Evolutionary conservation across 2,113 vertebrate species (phyloP), one percentile per base, ranked within the genome.

Genomic region (Pygathrix nemaeus): DNA sequence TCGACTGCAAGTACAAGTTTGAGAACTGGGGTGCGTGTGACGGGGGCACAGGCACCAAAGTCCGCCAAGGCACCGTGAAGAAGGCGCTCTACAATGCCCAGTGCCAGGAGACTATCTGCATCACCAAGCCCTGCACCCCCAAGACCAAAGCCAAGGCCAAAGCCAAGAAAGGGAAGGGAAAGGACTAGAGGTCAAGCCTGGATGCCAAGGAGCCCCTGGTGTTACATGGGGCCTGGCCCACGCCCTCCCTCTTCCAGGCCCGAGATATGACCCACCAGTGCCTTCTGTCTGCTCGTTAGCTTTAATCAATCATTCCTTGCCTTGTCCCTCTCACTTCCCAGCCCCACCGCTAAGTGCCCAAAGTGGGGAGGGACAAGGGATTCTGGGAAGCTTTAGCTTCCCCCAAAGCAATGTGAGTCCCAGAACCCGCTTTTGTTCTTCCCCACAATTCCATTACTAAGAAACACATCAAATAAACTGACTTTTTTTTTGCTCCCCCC

Each of bases 1-100:
- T 99, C 0, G 99, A 99, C 98, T 99, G 99, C 98, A 99, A 99
- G 98, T 99, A 99, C 98, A 99, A 99, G 98, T 99, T 99, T 94
- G 99, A 99, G 68, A 99, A 96, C 75, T 99, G 99, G 99, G 99
- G 99, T 0, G 97, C 99, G 2, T 99, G 99, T 4, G 99, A 99
- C 2, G 86, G 98, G 23, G 90, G 97, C 96, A 99, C 99, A 0
- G 99, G 99, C 25, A 98, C 99, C 97, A 99, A 99, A 98, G 99
- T 98, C 88, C 99, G 99, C 55, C 99, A 99, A 0, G 99, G 99
- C 2, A 98, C 98, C 27, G 99, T 99, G 98, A 99, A 99, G 98
- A 99, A 99, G 97, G 99, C 98, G 0, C 18, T 98, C 93, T 99
- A 99, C 99, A 99, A 99, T 21, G 99, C 99, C 4, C 98, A 99